Percentiles rank a stretch among this genome's conserved stretches.
Evolutionary conservation across 1,140 invertebrate genomes (phyloP).

Genomic region (Anastrepha ludens): DNA sequence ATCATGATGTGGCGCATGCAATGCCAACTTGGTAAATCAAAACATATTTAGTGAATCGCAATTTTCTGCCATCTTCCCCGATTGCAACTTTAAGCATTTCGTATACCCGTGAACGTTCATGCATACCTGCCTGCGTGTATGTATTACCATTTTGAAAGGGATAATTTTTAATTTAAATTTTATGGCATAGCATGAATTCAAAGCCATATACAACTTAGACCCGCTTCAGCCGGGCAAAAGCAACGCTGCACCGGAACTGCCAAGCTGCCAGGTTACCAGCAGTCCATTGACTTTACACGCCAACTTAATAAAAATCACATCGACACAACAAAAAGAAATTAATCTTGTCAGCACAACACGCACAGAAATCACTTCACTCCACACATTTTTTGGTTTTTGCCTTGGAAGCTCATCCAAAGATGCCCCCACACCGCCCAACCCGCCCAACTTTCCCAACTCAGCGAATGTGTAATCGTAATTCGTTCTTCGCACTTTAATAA

Average conservation of each 20-base stretch:
- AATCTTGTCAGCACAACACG: constrained; percentile 49
- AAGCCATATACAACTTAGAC: not conserved
- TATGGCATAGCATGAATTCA: constrained; percentile 34
- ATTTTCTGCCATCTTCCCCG: not conserved
- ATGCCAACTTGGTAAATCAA: constrained; percentile 32
- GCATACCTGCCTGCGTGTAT: not conserved
- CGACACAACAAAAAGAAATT: constrained; percentile 36
- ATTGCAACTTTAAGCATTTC: not conserved
- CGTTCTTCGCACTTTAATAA: constrained; percentile 41
- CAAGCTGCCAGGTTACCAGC: not conserved
- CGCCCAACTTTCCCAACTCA: not conserved
- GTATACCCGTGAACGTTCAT: not conserved
- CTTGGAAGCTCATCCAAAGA: not conserved
- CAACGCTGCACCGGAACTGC: constrained; percentile 18
- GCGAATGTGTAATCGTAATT: not conserved
- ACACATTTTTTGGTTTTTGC: not conserved
- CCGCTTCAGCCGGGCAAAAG: too few species aligned
- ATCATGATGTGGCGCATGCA: constrained; percentile 6
- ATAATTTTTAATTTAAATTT: constrained; percentile 48
- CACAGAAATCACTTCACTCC: constrained; percentile 19
- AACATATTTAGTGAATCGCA: constrained; percentile 46
- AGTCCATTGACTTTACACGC: constrained; percentile 48
- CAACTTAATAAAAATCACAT: constrained; percentile 48
- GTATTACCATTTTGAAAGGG: constrained; percentile 9
- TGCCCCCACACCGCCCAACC: not conserved